Conservation (phyloP, 2,797 vertebrate genomes). For the Brachymystax lenok region DNA sequence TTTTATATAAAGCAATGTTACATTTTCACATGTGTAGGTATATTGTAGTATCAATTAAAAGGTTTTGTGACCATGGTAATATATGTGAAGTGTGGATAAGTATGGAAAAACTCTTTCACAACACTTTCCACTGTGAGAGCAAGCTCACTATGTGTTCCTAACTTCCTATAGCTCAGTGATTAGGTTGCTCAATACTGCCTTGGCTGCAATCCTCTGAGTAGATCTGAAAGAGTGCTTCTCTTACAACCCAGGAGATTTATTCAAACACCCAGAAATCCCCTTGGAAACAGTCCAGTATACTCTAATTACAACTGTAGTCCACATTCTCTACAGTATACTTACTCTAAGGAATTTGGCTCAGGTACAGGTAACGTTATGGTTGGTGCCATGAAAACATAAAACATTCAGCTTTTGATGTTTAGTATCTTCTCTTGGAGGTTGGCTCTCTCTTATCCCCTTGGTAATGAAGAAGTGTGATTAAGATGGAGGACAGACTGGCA, state of each 20-base stretch:
- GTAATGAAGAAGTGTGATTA: background rate
- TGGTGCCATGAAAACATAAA: background rate
- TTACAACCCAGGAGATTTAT: background rate
- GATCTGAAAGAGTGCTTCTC: background rate
- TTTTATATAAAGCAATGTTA: background rate
- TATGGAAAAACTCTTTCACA: background rate
- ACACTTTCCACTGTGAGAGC: background rate
- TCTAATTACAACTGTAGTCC: background rate
- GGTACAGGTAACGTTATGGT: background rate
- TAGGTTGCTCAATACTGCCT: background rate
- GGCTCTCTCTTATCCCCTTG: background rate
- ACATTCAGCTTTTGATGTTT: background rate
- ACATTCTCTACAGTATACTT: background rate
- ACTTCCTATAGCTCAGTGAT: background rate
- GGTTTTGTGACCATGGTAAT: no score
- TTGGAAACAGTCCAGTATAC: background rate
- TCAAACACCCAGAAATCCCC: slow-evolving; percentile 1
- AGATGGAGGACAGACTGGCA: background rate
- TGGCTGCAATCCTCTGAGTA: background rate
- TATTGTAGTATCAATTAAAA: background rate
- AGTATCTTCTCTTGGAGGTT: background rate
- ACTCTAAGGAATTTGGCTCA: background rate
- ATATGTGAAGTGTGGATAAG: background rate
- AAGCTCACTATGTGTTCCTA: background rate
- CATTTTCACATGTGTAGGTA: no score